These are phyloP conservation scores for Archocentrus centrarchus DNA, from an alignment of 2,113 vertebrate genomes.

Conservation along the genomic window DNA sequence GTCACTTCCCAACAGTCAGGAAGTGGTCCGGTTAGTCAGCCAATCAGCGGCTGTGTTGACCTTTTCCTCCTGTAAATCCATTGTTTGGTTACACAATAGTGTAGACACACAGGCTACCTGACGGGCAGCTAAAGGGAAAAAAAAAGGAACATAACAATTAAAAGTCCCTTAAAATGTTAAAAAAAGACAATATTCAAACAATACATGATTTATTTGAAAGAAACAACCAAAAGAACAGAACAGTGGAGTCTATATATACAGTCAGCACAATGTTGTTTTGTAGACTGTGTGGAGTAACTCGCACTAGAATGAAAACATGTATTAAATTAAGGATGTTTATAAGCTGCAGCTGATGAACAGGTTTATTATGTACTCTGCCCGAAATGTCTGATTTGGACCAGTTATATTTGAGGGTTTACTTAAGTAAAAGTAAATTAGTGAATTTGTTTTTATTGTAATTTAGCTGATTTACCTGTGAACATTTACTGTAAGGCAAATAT, in stretches of 20 bases:
- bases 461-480: background rate
- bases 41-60: constrained; percentile 80
- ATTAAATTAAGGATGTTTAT: background rate
- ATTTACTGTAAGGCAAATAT: background rate
- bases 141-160: constrained; percentile 57
- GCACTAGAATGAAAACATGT: background rate
- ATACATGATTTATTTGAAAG: constrained; percentile 3
- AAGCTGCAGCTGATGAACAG: background rate
- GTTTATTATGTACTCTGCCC: background rate
- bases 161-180: constrained; percentile 38
- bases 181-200: constrained; percentile 20
- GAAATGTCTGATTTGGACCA: background rate
- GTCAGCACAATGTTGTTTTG: background rate
- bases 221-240: background rate
- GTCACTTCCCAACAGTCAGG: constrained; percentile 85
- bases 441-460: background rate
- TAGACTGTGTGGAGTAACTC: background rate
- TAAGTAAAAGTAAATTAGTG: background rate
- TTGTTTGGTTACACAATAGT: constrained; percentile 85
- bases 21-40: constrained; percentile 74
- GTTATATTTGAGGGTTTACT: background rate
- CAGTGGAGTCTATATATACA: background rate
- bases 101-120: constrained; percentile 82
- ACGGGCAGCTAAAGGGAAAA: constrained; percentile 53
- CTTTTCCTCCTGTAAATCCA: constrained; percentile 82